Conservation (phyloP, 2,797 vertebrate genomes). For the Semotilus atromaculatus region DNA sequence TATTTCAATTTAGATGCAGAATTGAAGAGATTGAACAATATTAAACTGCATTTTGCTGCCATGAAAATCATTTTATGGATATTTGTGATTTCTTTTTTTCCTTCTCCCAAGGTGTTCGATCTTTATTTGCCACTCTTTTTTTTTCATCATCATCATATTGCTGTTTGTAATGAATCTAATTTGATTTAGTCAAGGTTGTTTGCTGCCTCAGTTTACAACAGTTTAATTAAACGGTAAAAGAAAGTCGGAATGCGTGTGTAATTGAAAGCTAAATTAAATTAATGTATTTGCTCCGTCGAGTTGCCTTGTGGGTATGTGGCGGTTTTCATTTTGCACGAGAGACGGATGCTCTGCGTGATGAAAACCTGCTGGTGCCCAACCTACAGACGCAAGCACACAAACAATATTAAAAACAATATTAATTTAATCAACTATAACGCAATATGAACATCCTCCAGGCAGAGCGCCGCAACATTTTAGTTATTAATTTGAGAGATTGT, state of each 20-base stretch:
- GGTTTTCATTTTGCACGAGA: constrained; percentile 68
- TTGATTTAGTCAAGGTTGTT: constrained; percentile 71
- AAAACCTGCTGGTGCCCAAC: constrained; percentile 54
- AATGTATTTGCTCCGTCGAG: constrained; percentile 74
- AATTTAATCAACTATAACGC: constrained; percentile 66
- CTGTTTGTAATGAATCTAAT: constrained; percentile 69
- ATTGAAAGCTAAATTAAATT: constrained; percentile 78
- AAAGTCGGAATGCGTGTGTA: constrained; percentile 67
- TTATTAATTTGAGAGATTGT: constrained; percentile 75
- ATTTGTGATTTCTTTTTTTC: constrained; percentile 58
- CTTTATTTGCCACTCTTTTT: constrained; percentile 26
- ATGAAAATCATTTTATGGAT: constrained; percentile 69
- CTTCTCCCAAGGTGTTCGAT: constrained; percentile 54
- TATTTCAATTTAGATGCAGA: constrained; percentile 59
- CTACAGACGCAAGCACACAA: constrained; percentile 8
- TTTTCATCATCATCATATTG: constrained; percentile 62
- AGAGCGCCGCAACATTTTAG: constrained; percentile 69
- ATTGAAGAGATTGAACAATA: constrained; percentile 42
- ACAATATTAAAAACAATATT: constrained; percentile 69
- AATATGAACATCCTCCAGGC: constrained; percentile 73
- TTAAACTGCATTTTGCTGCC: constrained; percentile 51
- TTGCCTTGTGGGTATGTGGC: constrained; percentile 71
- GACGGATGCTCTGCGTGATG: constrained; percentile 68
- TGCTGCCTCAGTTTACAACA: constrained; percentile 62
- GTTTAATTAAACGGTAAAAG: constrained; percentile 75